A percentile compares a stretch with the other conserved stretches of the same genome.
Evolutionary conservation across 2,888 invertebrate genomes (phyloP).

Genomic region (Oligia latruncula): DNA sequence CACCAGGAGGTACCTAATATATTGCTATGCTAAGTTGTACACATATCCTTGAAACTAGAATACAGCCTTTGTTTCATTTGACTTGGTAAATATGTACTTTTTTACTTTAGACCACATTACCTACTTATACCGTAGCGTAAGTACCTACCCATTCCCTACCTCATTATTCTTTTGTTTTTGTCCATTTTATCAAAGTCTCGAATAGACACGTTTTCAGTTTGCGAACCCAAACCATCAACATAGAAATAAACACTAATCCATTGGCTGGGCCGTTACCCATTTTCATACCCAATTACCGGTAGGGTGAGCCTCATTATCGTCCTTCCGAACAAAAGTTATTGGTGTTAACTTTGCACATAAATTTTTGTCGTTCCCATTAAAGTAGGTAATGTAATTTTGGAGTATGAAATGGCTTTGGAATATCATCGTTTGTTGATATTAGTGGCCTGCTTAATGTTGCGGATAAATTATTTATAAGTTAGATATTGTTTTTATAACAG

Average conservation of each 20-base stretch:
- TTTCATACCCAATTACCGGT: slow-evolving; percentile 46
- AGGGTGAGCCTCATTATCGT: slow-evolving; percentile 53
- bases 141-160: background rate
- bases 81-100: slow-evolving; percentile 15
- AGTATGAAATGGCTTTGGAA: slow-evolving; percentile 60
- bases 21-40: background rate
- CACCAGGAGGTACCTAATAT: background rate
- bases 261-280: slow-evolving; percentile 20
- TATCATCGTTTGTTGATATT: slow-evolving; percentile 56
- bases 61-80: background rate
- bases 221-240: background rate
- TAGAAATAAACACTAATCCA: slow-evolving; percentile 21
- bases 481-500: slow-evolving; percentile 10
- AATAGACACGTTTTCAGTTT: background rate
- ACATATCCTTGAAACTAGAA: background rate
- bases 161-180: slow-evolving; percentile 9
- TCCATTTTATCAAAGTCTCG: background rate
- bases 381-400: slow-evolving; percentile 77
- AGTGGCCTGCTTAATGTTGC: slow-evolving; percentile 32
- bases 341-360: slow-evolving; percentile 84
- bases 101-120: slow-evolving; percentile 5
- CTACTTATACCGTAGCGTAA: background rate
- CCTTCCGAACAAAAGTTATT: slow-evolving; percentile 68
- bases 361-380: slow-evolving; percentile 84
- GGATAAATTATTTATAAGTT: slow-evolving; percentile 34